These are phyloP conservation scores for Homalodisca vitripennis DNA, from an alignment of 1,140 invertebrate genomes.

Conservation along the genomic window DNA sequence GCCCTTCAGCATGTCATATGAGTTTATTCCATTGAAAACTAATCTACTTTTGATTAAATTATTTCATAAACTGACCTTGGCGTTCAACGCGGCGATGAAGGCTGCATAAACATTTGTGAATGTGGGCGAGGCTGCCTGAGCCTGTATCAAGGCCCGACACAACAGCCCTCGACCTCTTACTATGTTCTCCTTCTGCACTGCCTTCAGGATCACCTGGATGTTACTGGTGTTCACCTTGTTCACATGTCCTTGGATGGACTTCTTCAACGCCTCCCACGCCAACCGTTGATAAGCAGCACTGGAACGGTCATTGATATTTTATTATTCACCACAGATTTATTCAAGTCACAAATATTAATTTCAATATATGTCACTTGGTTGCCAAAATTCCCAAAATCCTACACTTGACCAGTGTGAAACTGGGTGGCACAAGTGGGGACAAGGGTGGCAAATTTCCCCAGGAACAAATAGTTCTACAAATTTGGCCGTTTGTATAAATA, in stretches of 20 bases:
- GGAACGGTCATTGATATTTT: slow-evolving; percentile 6
- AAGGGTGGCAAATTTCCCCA: no score
- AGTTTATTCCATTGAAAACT: background rate
- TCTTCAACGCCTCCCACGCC: slow-evolving; percentile 98
- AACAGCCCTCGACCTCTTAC: slow-evolving; percentile 91
- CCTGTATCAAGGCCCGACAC: slow-evolving; percentile 91
- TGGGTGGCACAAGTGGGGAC: no score
- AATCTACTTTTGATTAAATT: background rate
- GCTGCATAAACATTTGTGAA: slow-evolving; percentile 98
- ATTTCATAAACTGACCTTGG: slow-evolving; percentile 70
- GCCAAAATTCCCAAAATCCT: no score
- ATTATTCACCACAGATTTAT: background rate
- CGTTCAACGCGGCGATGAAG: slow-evolving; percentile 91
- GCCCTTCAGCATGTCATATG: background rate
- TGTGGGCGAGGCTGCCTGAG: slow-evolving; percentile 94
- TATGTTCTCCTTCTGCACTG: slow-evolving; percentile 94
- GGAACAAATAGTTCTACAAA: no score
- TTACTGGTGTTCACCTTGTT: slow-evolving; percentile 98
- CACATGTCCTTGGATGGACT: slow-evolving; percentile 97
- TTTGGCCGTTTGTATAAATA: no score
- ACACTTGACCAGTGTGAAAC: no score
- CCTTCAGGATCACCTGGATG: slow-evolving; percentile 87
- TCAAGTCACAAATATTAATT: background rate
- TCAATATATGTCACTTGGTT: no score
- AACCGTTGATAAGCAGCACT: slow-evolving; percentile 93